phyloP scores from a whole-genome alignment of 2,888 invertebrate species.

The Caenorhabditis macrosperma region DNA sequence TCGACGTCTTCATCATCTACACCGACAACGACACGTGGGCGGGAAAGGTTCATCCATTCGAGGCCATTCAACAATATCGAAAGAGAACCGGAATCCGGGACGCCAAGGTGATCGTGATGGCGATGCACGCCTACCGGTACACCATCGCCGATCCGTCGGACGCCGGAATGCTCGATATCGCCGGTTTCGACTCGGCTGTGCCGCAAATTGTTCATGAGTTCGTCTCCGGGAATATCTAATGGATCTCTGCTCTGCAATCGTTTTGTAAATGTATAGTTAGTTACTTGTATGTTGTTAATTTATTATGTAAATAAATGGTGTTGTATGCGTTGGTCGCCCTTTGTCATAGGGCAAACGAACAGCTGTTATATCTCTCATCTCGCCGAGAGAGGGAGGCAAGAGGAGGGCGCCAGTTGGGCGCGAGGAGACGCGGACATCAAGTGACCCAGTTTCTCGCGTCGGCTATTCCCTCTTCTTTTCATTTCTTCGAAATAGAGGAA shows the following conservation, averaged over 20 bases:
- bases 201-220: conserved; percentile 81
- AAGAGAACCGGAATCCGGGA: conserved; percentile 78
- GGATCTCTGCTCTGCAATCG: neutral
- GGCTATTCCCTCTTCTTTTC: too few species aligned
- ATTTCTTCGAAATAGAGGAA: too few species aligned
- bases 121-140: conserved; percentile 80
- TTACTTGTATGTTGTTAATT: neutral
- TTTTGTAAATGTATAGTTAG: neutral
- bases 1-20: conserved; percentile 87
- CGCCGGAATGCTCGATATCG: conserved; percentile 81
- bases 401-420: too few species aligned
- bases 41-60: conserved; percentile 82
- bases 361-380: too few species aligned
- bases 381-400: too few species aligned
- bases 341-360: too few species aligned
- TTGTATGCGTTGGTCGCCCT: conserved; percentile 5
- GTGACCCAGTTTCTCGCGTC: too few species aligned
- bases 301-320: neutral
- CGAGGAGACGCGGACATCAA: too few species aligned
- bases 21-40: conserved; percentile 83
- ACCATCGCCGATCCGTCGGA: conserved; percentile 81
- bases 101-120: conserved; percentile 76
- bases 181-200: conserved; percentile 81
- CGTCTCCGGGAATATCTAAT: conserved; percentile 75
- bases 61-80: conserved; percentile 84